Evolutionary conservation across 35 echinoderm and acorn worm species (phyloP).

Genomic region (Lytechinus pictus): DNA sequence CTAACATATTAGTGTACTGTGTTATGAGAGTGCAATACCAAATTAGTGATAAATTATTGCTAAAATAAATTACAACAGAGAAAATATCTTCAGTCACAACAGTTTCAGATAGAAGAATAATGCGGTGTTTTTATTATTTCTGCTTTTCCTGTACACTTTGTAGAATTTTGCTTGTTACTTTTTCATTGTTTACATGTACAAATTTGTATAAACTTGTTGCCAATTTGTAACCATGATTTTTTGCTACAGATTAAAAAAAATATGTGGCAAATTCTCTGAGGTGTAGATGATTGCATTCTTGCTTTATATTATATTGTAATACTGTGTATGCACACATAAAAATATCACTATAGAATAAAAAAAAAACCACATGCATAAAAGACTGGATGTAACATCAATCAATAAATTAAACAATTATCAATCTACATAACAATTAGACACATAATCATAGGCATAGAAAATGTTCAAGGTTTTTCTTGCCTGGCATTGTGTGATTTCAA

Average conservation of each 20-base stretch:
- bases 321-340: background rate
- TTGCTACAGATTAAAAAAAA: constrained; percentile 27
- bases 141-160: background rate
- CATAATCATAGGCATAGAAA: no score
- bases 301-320: background rate
- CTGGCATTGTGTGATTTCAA: no score
- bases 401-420: background rate
- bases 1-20: background rate
- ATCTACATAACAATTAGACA: no score
- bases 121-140: background rate
- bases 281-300: background rate
- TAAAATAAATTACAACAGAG: background rate
- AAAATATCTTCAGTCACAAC: background rate
- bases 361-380: background rate
- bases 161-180: constrained; percentile 1
- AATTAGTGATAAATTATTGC: background rate
- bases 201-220: constrained; percentile 42
- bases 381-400: background rate
- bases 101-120: background rate
- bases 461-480: no score
- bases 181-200: background rate
- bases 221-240: constrained; percentile 19
- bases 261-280: constrained; percentile 36
- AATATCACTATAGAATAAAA: background rate
- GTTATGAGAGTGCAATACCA: background rate